Evolutionary conservation across 2,888 invertebrate species (phyloP).

Genomic region (Perdita meconis): DNA sequence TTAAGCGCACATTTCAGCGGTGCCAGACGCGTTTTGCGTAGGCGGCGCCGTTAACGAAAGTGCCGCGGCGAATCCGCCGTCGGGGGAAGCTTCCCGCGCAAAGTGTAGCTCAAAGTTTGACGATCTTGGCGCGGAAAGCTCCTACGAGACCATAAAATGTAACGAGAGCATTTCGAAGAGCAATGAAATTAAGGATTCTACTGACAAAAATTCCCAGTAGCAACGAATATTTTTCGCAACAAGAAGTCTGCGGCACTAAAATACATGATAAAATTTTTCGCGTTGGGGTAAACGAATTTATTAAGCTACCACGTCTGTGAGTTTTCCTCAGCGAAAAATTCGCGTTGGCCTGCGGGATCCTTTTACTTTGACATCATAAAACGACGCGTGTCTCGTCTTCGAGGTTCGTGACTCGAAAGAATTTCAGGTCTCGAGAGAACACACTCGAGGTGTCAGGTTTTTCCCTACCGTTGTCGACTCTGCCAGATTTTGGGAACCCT

Average conservation of each 20-base stretch:
- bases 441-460: conserved; percentile 11
- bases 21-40: conserved; percentile 13
- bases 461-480: conserved; percentile 12
- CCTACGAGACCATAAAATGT: neutral
- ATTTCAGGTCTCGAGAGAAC: conserved; percentile 6
- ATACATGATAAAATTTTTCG: no score
- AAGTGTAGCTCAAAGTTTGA: no score
- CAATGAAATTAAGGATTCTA: no score
- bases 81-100: neutral
- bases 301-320: no score
- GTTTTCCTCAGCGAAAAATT: no score
- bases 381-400: neutral
- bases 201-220: no score
- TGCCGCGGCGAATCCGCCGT: conserved; percentile 26
- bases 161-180: neutral
- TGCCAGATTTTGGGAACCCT: neutral
- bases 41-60: conserved; percentile 15
- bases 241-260: no score
- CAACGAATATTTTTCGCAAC: no score
- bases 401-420: conserved; percentile 31
- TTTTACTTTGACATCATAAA: neutral
- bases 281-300: no score
- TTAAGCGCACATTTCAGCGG: conserved; percentile 29
- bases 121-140: no score
- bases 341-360: no score